Evolutionary conservation across 2,888 invertebrate genomes (phyloP), one percentile per base, ranked within the genome.

Genomic region (Coecobrya sp.): DNA sequence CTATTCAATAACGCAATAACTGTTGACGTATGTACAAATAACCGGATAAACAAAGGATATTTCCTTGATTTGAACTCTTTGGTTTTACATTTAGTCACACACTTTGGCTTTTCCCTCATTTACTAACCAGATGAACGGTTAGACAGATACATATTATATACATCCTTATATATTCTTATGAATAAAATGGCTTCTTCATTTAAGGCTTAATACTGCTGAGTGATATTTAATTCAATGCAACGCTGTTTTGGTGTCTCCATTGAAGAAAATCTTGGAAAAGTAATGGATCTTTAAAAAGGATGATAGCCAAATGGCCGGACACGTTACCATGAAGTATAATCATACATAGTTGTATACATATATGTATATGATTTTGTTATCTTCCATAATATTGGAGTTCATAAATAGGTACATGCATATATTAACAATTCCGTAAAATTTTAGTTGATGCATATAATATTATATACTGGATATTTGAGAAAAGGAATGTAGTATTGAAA

Each of bases 11-110:
- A 81, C 65, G n/a, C n/a, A n/a, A n/a, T 36, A 36, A 36, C 36
- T 92, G 87, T 92, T 92, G 92, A 92, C 84, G 76, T 82, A 62
- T 59, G 52, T 62, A 82, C n/a, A n/a, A n/a, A n/a, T n/a, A n/a
- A n/a, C n/a, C 82, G 70, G 49, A 87, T 84, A 92, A 92, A 88
- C 92, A 87, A 84, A 86, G 76, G 84, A 55, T 65, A 81, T 36
- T 70, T 42, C 65, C 30, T 36, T 22, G 82, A 19, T 81, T 10
- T 36, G 11, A 42, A 49, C 27, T 36, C 55, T 55, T 55, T 59
- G 4, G 30, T 36, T 55, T 11, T 36, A 11, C 42, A 73, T 73
- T 73, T 11, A n/a, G n/a, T n/a, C n/a, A n/a, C n/a, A n/a, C n/a
- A n/a, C n/a, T n/a, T n/a, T n/a, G n/a, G n/a, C n/a, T n/a, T n/a